Evolutionary conservation across 1,140 invertebrate species (phyloP), one percentile per base, ranked within the genome.

Genomic region (Maconellicoccus hirsutus): DNA sequence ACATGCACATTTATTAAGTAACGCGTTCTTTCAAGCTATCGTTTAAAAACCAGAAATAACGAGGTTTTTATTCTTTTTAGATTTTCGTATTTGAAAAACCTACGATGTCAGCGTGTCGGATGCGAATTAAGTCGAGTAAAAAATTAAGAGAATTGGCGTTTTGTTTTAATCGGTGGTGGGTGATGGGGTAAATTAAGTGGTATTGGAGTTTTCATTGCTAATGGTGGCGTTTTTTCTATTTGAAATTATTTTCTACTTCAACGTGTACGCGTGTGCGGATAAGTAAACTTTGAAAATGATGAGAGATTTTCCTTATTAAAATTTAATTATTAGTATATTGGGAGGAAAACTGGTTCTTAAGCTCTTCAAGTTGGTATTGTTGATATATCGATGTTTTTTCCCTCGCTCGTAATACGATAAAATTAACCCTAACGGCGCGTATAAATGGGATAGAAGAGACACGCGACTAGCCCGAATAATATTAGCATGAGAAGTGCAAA

Each of bases 1-100:
- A 66, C 25, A 66, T 26, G 61, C 61, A 25, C 61, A 26, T 26
- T 66, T 66, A 66, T 66, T 66, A 66, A 66, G 61, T 66, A 66
- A 66, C 25, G 25, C 61, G 61, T 25, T 23, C 61, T 66, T 66
- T 52, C 42, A 52, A 52, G 42, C 42, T 52, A 52, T 52, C 42
- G 42, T 52, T 52, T 52, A 52, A 52, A 52, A 52, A 52, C 42
- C 42, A 52, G 42, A 52, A 52, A 52, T 52, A 52, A 52, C 42
- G 42, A 52, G 42, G n/a, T 52, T 52, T 52, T 52, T 52, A 52
- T 52, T 52, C 42, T 52, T 14, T 52, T 52, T 52, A 52, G 42
- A 16, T 52, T 52, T 52, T 52, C 42, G 42, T 16, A 19, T 19
- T 16, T 16, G 10, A 52, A 52, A 52, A 52, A 52, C 42, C 12